Evolutionary conservation across 2,113 vertebrate species (phyloP), one percentile per base, ranked within the genome.

Genomic region (Kryptolebias marmoratus): DNA sequence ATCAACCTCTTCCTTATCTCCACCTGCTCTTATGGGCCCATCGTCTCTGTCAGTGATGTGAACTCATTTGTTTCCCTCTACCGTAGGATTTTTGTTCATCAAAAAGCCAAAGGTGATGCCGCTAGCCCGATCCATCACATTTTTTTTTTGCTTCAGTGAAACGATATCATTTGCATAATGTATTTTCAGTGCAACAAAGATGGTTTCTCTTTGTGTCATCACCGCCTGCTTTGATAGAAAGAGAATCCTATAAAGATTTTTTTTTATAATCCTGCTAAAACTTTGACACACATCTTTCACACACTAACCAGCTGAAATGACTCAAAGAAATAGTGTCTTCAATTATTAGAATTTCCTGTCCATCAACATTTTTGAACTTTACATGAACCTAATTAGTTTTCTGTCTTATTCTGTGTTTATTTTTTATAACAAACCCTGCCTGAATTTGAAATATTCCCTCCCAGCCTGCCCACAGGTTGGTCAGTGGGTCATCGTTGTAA

Each of bases 1-100:
- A 78, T 68, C 56, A 73, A 44, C 79, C 70, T 74, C 27, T 60
- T 68, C 76, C 71, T 89, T 82, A 88, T 89, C 80, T 71, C 70
- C 63, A 64, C 64, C 77, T 56, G 67, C 70, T 87, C 64, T 48
- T 28, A 45, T 11, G 70, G 72, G 73, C 70, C 60, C 55, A 50
- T 42, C 71, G 83, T 64, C 66, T 44, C 77, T 30, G 39, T 77
- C 79, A 64, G 50, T 82, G 60, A 77, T 68, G 73, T 49, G 22
- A 53, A 61, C 74, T 76, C 75, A 66, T 91, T 88, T 79, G 77
- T 81, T 85, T 79, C 75, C 49, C 63, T 77, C 56, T 44, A 52
- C 59, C 53, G 31, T 22, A 73, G 64, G 60, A 81, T 80, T 77
- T 22, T 64, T 77, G 68, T 74, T 79, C 63, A 59, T 30, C 1